These are phyloP conservation scores for Alosa sapidissima DNA, from an alignment of 2,797 vertebrate genomes.

Conservation along the genomic window DNA sequence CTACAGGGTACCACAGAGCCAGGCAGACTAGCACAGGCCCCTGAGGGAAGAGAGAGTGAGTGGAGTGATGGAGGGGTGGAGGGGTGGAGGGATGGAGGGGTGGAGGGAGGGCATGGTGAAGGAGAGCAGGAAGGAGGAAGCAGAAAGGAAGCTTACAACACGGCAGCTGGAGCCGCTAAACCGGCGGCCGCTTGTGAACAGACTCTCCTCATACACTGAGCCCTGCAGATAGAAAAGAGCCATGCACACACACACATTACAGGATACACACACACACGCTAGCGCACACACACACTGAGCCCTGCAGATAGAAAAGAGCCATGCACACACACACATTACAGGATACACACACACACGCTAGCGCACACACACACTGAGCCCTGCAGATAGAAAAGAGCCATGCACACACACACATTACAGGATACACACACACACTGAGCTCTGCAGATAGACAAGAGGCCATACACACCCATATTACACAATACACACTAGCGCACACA, in stretches of 20 bases:
- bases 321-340: not conserved
- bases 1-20: not conserved
- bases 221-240: slow-evolving; percentile 64
- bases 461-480: no score
- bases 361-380: not conserved
- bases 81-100: not conserved
- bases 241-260: slow-evolving; percentile 22
- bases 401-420: not conserved
- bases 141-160: slow-evolving; percentile 69
- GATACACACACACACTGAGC: slow-evolving; percentile 59
- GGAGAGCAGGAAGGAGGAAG: slow-evolving; percentile 18
- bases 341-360: not conserved
- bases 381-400: no score
- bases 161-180: slow-evolving; percentile 70
- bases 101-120: not conserved
- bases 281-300: slow-evolving; percentile 10
- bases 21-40: slow-evolving; percentile 7
- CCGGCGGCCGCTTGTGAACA: slow-evolving; percentile 61
- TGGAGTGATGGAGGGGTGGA: slow-evolving; percentile 18
- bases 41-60: not conserved
- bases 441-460: slow-evolving; percentile 58
- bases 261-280: slow-evolving; percentile 12
- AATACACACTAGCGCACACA: no score
- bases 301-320: no score
- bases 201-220: slow-evolving; percentile 67